These are phyloP conservation scores for Trichomalopsis sarcophagae DNA, from an alignment of 1,140 invertebrate species.

Conservation along the genomic window DNA sequence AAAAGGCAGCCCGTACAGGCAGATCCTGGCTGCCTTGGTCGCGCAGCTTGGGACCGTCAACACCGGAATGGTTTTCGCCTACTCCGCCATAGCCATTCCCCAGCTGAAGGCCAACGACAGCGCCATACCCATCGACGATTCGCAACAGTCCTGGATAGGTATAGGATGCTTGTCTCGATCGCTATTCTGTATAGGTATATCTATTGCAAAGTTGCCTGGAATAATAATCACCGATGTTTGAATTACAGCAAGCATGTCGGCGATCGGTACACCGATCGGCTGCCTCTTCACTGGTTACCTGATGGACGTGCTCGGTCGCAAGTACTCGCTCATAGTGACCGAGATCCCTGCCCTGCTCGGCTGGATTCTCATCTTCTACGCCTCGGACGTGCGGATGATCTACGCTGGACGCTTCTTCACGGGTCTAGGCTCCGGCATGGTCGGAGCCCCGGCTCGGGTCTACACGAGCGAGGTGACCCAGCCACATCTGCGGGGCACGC, in stretches of 20 bases:
- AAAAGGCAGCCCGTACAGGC: constrained; percentile 75
- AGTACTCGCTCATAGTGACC: constrained; percentile 80
- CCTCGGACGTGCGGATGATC: constrained; percentile 78
- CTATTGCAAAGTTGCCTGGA: background rate
- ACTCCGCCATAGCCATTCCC: constrained; percentile 83
- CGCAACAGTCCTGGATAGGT: constrained; percentile 85
- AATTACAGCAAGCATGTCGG: constrained; percentile 81
- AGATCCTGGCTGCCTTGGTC: constrained; percentile 79
- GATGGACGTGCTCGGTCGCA: constrained; percentile 82
- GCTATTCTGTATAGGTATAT: background rate
- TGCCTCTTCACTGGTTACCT: constrained; percentile 82
- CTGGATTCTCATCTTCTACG: constrained; percentile 80
- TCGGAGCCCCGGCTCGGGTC: constrained; percentile 81
- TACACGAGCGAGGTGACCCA: constrained; percentile 83
- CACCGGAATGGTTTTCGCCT: constrained; percentile 84
- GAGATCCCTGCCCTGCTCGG: constrained; percentile 82
- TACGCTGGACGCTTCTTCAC: constrained; percentile 79
- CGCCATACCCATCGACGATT: constrained; percentile 76
- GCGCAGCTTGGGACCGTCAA: constrained; percentile 83
- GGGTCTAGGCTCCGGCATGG: constrained; percentile 82
- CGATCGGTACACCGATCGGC: constrained; percentile 83
- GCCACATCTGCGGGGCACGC: constrained; percentile 81
- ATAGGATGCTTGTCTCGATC: background rate
- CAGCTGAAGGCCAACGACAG: constrained; percentile 77
- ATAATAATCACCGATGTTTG: background rate